Percentiles rank a stretch among this genome's conserved stretches.
These are phyloP conservation scores for Stenotaenia linearis DNA, from an alignment of 2,888 invertebrate genomes.

Conservation along the genomic window DNA sequence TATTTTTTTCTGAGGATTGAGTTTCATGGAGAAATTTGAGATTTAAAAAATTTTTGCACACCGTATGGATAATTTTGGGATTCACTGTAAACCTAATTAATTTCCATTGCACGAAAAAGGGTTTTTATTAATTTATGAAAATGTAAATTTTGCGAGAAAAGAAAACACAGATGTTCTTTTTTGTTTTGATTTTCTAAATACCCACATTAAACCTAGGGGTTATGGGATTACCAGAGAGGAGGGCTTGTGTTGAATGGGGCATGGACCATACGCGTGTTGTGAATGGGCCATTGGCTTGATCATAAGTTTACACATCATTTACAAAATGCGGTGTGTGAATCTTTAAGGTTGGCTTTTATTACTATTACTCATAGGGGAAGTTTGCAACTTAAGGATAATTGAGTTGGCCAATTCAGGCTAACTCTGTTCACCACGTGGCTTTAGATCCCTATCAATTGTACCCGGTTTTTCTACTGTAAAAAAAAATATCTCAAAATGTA, in stretches of 20 bases:
- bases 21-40: no score
- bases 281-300: neutral
- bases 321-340: neutral
- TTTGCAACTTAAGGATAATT: neutral
- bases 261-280: neutral
- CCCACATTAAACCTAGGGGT: neutral
- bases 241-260: neutral
- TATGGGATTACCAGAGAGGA: neutral
- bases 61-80: no score
- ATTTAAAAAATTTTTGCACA: no score
- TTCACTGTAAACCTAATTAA: no score
- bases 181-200: no score
- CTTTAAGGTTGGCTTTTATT: neutral
- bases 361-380: neutral
- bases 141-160: no score
- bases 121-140: no score
- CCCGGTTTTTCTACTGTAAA: no score
- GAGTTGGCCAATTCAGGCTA: neutral
- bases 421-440: neutral
- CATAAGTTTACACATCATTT: neutral
- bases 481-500: neutral
- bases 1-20: no score
- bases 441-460: neutral
- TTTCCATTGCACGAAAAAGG: no score
- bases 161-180: neutral